These are phyloP conservation scores for Caenorhabditis sp. DNA, from an alignment of 2,888 invertebrate genomes.

Conservation along the genomic window DNA sequence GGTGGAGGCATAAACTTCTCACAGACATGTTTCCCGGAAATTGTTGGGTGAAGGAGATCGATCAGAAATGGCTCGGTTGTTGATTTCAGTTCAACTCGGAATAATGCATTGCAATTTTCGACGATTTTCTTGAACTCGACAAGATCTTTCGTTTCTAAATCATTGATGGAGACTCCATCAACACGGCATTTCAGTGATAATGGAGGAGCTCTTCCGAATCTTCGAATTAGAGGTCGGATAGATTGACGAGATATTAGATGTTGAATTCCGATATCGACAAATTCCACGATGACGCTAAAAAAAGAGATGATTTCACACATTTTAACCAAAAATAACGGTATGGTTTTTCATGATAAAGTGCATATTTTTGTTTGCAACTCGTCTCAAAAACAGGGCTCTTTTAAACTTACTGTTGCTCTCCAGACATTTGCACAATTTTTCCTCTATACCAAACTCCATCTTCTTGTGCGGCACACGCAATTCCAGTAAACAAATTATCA, in stretches of 20 bases:
- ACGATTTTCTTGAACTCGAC: conserved; percentile 28
- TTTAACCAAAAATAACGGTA: conserved; percentile 1
- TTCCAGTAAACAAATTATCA: conserved; percentile 15
- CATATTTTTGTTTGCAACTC: neutral
- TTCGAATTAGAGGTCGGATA: conserved; percentile 17
- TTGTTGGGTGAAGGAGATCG: conserved; percentile 33
- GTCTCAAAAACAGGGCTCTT: neutral
- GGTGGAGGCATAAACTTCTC: conserved; percentile 19
- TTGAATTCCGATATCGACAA: conserved; percentile 34
- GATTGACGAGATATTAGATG: conserved; percentile 11
- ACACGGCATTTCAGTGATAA: conserved; percentile 31
- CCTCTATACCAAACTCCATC: conserved; percentile 33
- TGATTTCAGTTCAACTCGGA: conserved; percentile 36
- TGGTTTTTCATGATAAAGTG: too few species aligned
- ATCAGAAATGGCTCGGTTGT: conserved; percentile 23
- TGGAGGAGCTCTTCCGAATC: conserved; percentile 34
- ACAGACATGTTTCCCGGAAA: conserved; percentile 23
- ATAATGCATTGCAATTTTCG: conserved; percentile 24
- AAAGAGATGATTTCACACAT: neutral
- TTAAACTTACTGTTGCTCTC: conserved; percentile 27
- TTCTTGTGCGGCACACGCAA: conserved; percentile 29
- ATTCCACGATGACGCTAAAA: conserved; percentile 33
- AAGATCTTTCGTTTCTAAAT: conserved; percentile 30
- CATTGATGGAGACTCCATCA: conserved; percentile 28
- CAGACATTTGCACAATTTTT: conserved; percentile 27